Percentiles rank a stretch among this genome's conserved stretches.
These are phyloP conservation scores for Pachymerium ferrugineum DNA, from an alignment of 2,888 invertebrate species.

Conservation along the genomic window DNA sequence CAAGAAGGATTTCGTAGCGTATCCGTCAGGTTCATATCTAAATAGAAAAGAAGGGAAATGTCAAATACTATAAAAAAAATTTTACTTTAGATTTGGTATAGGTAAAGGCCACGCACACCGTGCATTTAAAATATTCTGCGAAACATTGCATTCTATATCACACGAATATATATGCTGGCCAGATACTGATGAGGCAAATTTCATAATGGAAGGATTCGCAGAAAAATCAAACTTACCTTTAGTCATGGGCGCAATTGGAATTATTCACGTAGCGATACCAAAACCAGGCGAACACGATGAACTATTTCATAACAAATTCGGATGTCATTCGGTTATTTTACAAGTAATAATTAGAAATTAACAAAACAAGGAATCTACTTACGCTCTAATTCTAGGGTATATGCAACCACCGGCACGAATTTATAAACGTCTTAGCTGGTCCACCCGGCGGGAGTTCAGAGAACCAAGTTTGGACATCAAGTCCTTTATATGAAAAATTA, in stretches of 20 bases:
- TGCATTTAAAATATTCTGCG: background rate
- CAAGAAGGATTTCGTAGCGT: background rate
- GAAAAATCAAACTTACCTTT: background rate
- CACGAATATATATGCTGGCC: background rate
- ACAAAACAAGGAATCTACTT: background rate
- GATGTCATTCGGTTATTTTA: background rate
- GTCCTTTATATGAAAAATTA: background rate
- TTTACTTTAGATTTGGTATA: background rate
- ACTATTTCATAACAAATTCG: background rate
- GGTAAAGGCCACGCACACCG: background rate
- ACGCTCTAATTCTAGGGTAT: background rate
- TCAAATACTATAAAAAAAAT: background rate
- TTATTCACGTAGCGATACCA: background rate
- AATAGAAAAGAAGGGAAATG: background rate
- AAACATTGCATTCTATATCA: background rate
- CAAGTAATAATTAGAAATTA: no score
- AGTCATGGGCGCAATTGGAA: background rate
- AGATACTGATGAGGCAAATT: background rate
- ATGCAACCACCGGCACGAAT: background rate
- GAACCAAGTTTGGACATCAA: background rate
- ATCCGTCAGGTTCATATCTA: background rate
- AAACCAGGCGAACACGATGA: background rate
- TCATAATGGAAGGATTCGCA: background rate
- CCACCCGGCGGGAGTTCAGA: background rate
- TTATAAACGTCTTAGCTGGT: background rate